Percentiles rank a stretch among this genome's conserved stretches.
These are phyloP conservation scores for Channa maculata DNA, from an alignment of 2,113 vertebrate genomes.

Conservation along the genomic window DNA sequence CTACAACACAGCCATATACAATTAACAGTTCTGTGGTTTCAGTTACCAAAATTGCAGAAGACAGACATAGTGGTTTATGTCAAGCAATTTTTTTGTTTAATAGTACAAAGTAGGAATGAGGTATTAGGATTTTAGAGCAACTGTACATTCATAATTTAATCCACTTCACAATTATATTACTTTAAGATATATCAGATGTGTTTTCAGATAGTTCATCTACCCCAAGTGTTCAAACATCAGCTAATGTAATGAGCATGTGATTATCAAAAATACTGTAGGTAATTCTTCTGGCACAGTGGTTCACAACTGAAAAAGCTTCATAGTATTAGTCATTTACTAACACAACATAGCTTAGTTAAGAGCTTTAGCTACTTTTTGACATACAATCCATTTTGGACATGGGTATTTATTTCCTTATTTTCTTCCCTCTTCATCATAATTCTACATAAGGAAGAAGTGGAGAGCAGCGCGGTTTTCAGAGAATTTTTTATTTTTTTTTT, in stretches of 20 bases:
- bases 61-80: no score
- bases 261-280: not conserved
- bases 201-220: not conserved
- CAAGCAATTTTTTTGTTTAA: no score
- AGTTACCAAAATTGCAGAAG: no score
- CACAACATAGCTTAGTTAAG: not conserved
- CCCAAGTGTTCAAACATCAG: not conserved
- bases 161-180: not conserved
- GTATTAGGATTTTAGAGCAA: not conserved
- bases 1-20: no score
- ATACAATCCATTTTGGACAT: constrained; percentile 49
- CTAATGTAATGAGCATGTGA: constrained; percentile 3
- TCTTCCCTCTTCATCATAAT: constrained; percentile 32
- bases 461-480: constrained; percentile 39
- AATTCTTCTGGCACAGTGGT: not conserved
- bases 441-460: constrained; percentile 38
- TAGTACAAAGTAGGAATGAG: no score
- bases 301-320: constrained; percentile 4
- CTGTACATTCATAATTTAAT: not conserved
- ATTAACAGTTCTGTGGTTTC: no score
- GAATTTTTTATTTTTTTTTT: constrained; percentile 58
- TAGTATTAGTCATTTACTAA: not conserved
- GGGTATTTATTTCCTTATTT: constrained; percentile 46
- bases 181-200: not conserved
- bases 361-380: constrained; percentile 6